Percentiles rank a stretch among this genome's conserved stretches.
Conservation (phyloP, 2,797 vertebrate species). For the Odontamblyopus rebecca region DNA sequence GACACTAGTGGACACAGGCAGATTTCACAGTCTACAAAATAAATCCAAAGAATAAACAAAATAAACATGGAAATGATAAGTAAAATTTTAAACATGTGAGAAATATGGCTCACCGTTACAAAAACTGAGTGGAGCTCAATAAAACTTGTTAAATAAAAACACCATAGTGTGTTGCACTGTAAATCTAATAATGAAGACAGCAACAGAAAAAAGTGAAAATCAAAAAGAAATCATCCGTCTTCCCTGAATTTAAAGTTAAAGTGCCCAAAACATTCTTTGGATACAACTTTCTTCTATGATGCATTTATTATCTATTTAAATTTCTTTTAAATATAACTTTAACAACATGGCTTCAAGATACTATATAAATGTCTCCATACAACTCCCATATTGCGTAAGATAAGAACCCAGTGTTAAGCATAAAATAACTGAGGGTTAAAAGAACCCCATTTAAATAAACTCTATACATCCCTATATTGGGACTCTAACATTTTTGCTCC, state of each 20-base stretch:
- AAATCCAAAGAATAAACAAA: conserved; percentile 29
- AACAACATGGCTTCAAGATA: conserved; percentile 44
- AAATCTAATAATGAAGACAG: conserved; percentile 19
- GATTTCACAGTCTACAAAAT: conserved; percentile 59
- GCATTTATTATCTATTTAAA: conserved; percentile 21
- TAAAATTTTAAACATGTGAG: conserved; percentile 36
- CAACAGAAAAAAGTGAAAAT: conserved; percentile 26
- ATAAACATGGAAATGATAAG: background rate
- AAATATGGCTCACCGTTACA: conserved; percentile 18
- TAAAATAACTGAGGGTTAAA: conserved; percentile 56
- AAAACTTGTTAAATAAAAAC: conserved; percentile 31
- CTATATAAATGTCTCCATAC: conserved; percentile 34
- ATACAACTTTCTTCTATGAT: conserved; percentile 34
- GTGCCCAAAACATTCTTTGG: conserved; percentile 65
- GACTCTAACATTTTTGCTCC: conserved; percentile 69
- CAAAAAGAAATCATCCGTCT: conserved; percentile 30
- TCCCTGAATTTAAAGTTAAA: conserved; percentile 81
- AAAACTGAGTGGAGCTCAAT: conserved; percentile 31
- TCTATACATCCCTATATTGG: conserved; percentile 44
- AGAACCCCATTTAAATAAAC: conserved; percentile 62
- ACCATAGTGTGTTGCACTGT: conserved; percentile 21
- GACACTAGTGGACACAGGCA: conserved; percentile 21
- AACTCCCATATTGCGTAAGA: conserved; percentile 38
- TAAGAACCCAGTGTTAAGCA: conserved; percentile 71
- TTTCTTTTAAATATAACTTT: conserved; percentile 38